Conservation (phyloP, 2,888 invertebrate species). For the Nephrotoma flavescens region DNA sequence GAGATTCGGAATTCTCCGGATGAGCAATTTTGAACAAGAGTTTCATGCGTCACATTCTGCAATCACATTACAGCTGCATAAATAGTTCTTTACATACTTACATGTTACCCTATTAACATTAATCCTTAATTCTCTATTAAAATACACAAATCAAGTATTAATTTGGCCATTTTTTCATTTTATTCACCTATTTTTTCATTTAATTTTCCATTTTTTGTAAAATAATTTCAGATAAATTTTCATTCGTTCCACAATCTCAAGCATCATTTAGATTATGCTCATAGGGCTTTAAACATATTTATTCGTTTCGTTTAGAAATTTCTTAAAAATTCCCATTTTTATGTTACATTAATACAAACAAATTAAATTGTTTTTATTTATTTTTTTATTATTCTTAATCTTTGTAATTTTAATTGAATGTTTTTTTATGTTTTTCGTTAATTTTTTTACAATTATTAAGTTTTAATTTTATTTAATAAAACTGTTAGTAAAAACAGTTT, state of each 20-base stretch:
- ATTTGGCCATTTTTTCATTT: neutral
- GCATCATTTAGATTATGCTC: neutral
- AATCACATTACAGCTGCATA: too few species aligned
- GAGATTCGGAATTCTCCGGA: too few species aligned
- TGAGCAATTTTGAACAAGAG: too few species aligned
- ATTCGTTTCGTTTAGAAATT: neutral
- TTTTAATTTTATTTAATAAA: neutral
- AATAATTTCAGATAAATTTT: neutral
- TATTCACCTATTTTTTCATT: neutral
- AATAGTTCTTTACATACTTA: too few species aligned
- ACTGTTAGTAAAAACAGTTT: neutral
- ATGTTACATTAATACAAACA: neutral
- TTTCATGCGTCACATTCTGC: too few species aligned
- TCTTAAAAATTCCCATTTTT: neutral
- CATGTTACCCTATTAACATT: too few species aligned
- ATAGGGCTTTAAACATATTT: neutral
- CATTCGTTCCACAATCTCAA: neutral
- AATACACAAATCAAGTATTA: neutral
- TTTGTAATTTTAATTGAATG: neutral
- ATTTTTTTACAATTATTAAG: neutral
- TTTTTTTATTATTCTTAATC: too few species aligned
- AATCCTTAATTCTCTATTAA: neutral
- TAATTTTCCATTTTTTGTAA: neutral
- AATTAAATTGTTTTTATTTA: neutral
- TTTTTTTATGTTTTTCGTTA: neutral